These are phyloP conservation scores for Trichoplax adhaerens DNA, from an alignment of 37 sponge, comb jelly and placozoan genomes.

Conservation along the genomic window DNA sequence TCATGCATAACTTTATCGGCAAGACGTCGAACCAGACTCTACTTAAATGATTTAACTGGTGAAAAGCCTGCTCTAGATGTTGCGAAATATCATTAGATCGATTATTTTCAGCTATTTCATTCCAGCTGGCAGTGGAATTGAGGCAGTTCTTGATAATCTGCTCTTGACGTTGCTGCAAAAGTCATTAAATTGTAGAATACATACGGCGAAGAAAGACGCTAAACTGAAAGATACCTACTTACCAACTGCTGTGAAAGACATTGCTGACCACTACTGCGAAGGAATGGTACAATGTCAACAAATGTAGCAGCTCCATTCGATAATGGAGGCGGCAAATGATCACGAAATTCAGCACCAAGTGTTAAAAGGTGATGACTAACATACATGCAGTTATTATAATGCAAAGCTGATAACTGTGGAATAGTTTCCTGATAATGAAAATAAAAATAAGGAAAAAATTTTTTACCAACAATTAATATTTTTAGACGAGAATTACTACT, in stretches of 20 bases:
- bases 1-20: conserved; percentile 22
- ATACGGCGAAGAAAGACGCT: too few relatives aligned
- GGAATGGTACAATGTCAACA: conserved; percentile 46
- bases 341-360: conserved; percentile 40
- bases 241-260: conserved; percentile 34
- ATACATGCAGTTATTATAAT: conserved; percentile 78
- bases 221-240: too few relatives aligned
- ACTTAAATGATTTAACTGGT: conserved; percentile 30
- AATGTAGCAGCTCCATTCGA: conserved; percentile 36
- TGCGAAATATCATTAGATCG: too few relatives aligned
- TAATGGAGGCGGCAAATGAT: conserved; percentile 21
- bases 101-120: too few relatives aligned
- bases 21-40: conserved; percentile 32
- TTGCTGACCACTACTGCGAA: conserved; percentile 54
- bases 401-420: conserved; percentile 38
- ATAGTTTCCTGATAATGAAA: neutral
- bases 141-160: too few relatives aligned
- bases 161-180: too few relatives aligned
- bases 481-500: too few relatives aligned
- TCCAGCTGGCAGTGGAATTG: too few relatives aligned
- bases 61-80: neutral
- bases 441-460: too few relatives aligned
- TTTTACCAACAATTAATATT: too few relatives aligned
- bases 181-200: too few relatives aligned
- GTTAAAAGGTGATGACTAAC: conserved; percentile 66